phyloP scores from a whole-genome alignment of 2,113 vertebrate species.

The Syngnathus scovelli region DNA sequence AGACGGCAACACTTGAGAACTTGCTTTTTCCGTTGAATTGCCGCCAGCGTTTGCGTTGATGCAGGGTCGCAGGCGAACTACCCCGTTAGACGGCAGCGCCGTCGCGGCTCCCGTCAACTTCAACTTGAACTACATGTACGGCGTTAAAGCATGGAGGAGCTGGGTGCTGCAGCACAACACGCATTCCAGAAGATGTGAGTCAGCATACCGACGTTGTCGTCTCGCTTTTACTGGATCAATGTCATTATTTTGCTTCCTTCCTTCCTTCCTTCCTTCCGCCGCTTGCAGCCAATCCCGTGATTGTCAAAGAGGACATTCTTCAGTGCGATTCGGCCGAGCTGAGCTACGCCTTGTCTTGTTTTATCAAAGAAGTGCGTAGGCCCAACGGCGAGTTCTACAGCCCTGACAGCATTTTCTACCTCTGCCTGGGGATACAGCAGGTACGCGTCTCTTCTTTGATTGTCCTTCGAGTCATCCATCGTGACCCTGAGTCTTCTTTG shows the following conservation, averaged over 20 bases:
- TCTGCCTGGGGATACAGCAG: constrained; percentile 98
- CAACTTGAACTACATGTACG: constrained; percentile 85
- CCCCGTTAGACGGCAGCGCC: constrained; percentile 43
- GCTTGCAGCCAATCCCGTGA: constrained; percentile 57
- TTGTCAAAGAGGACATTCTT: constrained; percentile 87
- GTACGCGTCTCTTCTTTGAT: constrained; percentile 57
- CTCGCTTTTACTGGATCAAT: not conserved
- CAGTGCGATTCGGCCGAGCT: constrained; percentile 86
- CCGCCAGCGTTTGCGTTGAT: constrained; percentile 5
- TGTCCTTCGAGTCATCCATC: not conserved
- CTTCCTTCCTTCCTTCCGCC: no score
- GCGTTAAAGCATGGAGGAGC: constrained; percentile 89
- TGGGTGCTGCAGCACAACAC: constrained; percentile 86
- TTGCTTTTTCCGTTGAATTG: no score
- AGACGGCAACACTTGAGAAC: constrained; percentile 9
- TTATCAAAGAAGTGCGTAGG: constrained; percentile 88
- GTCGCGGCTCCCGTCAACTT: constrained; percentile 63
- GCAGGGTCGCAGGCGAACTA: constrained; percentile 53
- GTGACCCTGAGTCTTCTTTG: not conserved
- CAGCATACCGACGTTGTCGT: not conserved
- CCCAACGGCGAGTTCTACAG: constrained; percentile 87
- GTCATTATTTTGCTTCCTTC: not conserved
- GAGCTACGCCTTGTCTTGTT: constrained; percentile 86
- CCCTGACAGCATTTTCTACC: constrained; percentile 93
- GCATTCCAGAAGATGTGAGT: constrained; percentile 66